Evolutionary conservation across 1,140 invertebrate species (phyloP), one percentile per base, ranked within the genome.

Genomic region (Planococcus citri): DNA sequence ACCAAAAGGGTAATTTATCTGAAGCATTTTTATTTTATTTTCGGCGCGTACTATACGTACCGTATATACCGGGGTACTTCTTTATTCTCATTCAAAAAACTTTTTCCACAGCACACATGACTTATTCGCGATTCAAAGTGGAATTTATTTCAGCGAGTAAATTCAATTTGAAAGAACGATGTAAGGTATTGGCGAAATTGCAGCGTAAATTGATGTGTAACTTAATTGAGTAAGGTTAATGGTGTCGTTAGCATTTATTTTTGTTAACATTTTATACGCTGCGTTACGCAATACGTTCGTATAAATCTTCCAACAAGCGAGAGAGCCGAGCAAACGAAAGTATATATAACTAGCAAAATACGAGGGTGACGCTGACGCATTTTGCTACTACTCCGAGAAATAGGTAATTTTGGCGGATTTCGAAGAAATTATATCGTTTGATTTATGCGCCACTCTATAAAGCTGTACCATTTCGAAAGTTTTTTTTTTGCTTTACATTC

Each of bases 201-300:
- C 41, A 14, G 12, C 12, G 41, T 51, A 51, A 51, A 51, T 51
- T 51, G 41, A 51, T 51, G 41, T 20, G 41, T 20, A 20, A 51
- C 12, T 51, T 51, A 51, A 51, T 51, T 51, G 41, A 51, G 12
- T 51, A 51, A n/a, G 41, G 41, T 51, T 51, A 51, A 51, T 51
- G 41, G 41, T 51, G 41, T 51, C 41, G 41, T 51, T 51, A 51
- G 41, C n/a, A 51, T 51, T 51, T 51, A 51, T 51, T 51, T 51
- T 51, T 20, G 41, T 14, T 14, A 17, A 51, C 41, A 20, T 51
- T 51, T 51, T 51, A 51, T 51, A 20, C 12, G 29, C 29, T 33
- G 41, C 41, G 41, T 20, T 51, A 51, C 41, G 41, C 12, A 51
- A 51, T 51, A 20, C 17, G n/a, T n/a, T n/a, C n/a, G 17, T 51